Base-by-base conservation (phyloP, 2,113 vertebrate species). In the Anas platyrhynchos region DNA sequence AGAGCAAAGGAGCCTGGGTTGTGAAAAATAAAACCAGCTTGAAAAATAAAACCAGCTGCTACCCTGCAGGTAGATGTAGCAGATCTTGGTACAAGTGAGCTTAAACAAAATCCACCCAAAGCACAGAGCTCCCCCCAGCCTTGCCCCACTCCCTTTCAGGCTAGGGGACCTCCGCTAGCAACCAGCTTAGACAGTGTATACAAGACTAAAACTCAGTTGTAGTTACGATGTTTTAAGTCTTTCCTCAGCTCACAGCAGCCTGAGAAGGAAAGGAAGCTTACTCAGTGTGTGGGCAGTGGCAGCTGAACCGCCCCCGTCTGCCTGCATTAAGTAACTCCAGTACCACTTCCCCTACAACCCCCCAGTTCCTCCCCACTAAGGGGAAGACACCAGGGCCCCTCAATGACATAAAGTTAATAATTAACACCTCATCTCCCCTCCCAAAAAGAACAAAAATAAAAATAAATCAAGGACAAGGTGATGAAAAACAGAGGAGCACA, bases 381-480 rank as follows among this genome's bases (percentile, higher is more conserved):
- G 9, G 2, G 44, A n/a, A 73, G 21, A 46, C 72, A 76, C 83
- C 80, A 83, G 61, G 59, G 31, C 72, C 67, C 85, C 54, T 85
- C 66, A 84, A 48, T 73, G 68, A 87, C 59, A 46, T 7, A 3
- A 76, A 55, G 16, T 66, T 88, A 89, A 86, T 88, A 77, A 83
- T 54, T 59, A 93, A 83, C 34, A 27, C 4, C 25, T 36, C 23
- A 34, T 26, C 26, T 20, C 20, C 12, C 25, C 36, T 25, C 29
- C 75, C 44, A 38, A 32, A 7, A 26, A 22, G 29, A 75, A 80
- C 85, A 41, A 87, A 77, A 65, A 92, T 36, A 76, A 83, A 93
- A 73, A 81, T 92, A 93, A 94, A 81, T 61, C 65, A 88, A 83
- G 73, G 90, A 88, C 0, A 23, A 93, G 59, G 87, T 91, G 92